These are phyloP conservation scores for Catostylus mosaicus DNA, from an alignment of 30 jellyfish, hydroid and myxozoan genomes.

Conservation along the genomic window DNA sequence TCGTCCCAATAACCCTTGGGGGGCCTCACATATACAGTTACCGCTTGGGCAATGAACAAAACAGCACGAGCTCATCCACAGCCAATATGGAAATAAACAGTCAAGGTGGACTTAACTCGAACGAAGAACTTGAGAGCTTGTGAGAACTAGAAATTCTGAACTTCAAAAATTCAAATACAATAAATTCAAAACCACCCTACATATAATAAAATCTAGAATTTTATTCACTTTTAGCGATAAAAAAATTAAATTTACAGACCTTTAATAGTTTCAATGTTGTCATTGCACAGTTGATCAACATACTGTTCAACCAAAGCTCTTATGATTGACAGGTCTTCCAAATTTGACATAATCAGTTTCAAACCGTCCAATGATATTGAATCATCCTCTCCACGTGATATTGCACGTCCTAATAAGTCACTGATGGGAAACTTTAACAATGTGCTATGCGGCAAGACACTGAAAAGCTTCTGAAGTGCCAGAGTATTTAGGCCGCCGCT, in stretches of 20 bases:
- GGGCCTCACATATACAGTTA: too few relatives aligned
- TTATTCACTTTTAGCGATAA: neutral
- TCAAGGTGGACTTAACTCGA: too few relatives aligned
- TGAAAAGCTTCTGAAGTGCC: conserved; percentile 22
- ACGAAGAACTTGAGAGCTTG: too few relatives aligned
- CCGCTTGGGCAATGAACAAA: too few relatives aligned
- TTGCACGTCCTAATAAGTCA: conserved; percentile 44
- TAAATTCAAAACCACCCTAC: neutral
- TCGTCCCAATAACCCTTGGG: too few relatives aligned
- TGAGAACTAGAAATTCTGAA: too few relatives aligned
- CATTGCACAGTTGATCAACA: conserved; percentile 60
- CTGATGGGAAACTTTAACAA: conserved; percentile 16
- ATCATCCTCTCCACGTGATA: conserved; percentile 42
- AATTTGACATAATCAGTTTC: conserved; percentile 33
- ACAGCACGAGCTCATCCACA: too few relatives aligned
- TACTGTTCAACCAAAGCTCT: conserved; percentile 78
- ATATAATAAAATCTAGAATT: neutral
- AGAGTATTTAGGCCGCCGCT: conserved; percentile 56
- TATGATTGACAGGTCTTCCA: conserved; percentile 71
- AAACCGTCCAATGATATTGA: conserved; percentile 40
- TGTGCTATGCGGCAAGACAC: conserved; percentile 2
- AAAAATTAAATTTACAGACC: neutral
- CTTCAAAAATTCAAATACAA: too few relatives aligned
- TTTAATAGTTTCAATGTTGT: conserved; percentile 19
- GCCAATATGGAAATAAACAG: too few relatives aligned